A percentile compares a stretch with the other conserved stretches of the same genome.
phyloP scores from a whole-genome alignment of 2,888 invertebrate genomes.

The Rugalucina vietnamica region DNA sequence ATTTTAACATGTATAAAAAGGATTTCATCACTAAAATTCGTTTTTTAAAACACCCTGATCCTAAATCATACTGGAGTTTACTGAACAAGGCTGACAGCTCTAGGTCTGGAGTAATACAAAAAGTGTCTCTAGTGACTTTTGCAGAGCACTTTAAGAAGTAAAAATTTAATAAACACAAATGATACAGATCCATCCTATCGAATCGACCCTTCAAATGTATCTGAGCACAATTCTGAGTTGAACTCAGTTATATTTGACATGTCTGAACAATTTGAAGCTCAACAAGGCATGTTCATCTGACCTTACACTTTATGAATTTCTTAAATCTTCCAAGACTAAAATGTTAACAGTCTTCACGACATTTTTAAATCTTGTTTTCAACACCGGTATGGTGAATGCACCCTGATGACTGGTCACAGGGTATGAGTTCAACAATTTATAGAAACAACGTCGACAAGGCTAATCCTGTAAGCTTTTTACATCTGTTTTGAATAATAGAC shows the following conservation, averaged over 20 bases:
- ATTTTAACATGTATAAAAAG: neutral
- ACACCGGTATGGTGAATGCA: too few species aligned
- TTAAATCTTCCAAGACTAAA: neutral
- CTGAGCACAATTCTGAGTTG: neutral
- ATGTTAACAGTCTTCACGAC: neutral
- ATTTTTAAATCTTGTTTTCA: too few species aligned
- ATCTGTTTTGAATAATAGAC: too few species aligned
- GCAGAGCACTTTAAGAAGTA: neutral
- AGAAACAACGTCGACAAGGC: too few species aligned
- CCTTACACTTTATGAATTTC: too few species aligned
- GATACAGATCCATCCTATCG: neutral
- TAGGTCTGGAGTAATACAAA: neutral
- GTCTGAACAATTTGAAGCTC: neutral
- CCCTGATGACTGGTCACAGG: too few species aligned
- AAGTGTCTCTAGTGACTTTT: neutral
- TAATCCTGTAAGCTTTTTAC: too few species aligned
- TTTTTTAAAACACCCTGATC: neutral
- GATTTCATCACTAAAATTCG: neutral
- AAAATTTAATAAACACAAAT: neutral
- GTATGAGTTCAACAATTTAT: too few species aligned
- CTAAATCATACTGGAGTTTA: constrained; percentile 6
- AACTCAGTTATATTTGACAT: neutral
- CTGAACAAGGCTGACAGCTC: neutral
- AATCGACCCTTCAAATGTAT: neutral
- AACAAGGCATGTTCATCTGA: neutral